Evolutionary conservation across 2,797 vertebrate species (phyloP), one percentile per base, ranked within the genome.

Genomic region (Erithacus rubecula): DNA sequence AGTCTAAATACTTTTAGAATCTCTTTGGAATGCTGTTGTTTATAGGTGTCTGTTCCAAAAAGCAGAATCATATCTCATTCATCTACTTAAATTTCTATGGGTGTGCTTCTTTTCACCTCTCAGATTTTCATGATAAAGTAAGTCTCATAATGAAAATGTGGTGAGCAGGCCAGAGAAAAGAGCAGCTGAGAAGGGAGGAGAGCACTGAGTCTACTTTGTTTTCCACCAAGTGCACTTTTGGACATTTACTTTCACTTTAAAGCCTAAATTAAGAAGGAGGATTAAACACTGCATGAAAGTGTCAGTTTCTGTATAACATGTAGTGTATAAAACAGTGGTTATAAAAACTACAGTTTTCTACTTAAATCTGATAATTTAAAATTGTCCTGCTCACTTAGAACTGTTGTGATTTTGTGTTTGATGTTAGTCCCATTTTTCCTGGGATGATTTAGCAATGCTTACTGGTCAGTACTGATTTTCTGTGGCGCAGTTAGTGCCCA

Each of bases 181-280:
- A 90, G 37, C 41, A 93, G 2, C 15, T 47, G 21, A 29, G 41
- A 67, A 74, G 24, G 12, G 49, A 62, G 22, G 43, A 59, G 22
- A 75, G 20, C 23, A 23, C 8, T 3, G 24, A 52, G 8, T 67
- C 8, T 12, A 22, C 41, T 87, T 87, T 60, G 19, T 46, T 71
- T 85, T 77, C 21, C 15, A 51, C 9, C 2, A 39, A 18, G 36
- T 24, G 4, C 11, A 6, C 34, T 87, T 72, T 18, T n/a, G 36
- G 39, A 26, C 43, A 89, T 95, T 75, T 32, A 43, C 69, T 94
- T 89, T 83, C 71, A 30, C 34, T 94, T 93, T 47, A 51, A 77
- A 85, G 24, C 34, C 16, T 30, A 59, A 20, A 43, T 36, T 4
- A 30, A 74, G 68, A 80, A 60, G 43, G 23, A 76, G 16, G 11